Evolutionary conservation across 30 jellyfish, hydroid and myxozoan genomes (phyloP).

Genomic region (Morbakka virulenta): DNA sequence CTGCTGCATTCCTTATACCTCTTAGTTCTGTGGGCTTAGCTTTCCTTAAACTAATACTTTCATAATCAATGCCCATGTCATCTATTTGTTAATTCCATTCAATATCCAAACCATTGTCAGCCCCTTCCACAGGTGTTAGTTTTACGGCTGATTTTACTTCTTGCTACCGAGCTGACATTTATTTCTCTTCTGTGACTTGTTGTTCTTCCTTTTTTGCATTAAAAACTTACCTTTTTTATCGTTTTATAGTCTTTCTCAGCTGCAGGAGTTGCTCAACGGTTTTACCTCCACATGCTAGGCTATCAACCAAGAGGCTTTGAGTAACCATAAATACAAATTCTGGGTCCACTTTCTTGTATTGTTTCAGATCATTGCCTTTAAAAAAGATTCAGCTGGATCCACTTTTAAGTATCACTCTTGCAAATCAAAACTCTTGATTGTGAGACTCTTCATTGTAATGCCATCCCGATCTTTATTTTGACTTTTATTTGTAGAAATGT

Average conservation of each 20-base stretch:
- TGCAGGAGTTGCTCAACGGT: background rate
- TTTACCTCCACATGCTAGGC: background rate
- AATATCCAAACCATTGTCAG: background rate
- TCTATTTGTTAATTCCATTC: constrained; percentile 6
- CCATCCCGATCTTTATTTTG: constrained; percentile 22
- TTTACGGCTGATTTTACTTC: too few relatives aligned
- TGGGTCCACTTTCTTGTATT: background rate
- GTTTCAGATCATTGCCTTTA: constrained; percentile 2
- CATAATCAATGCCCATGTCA: background rate
- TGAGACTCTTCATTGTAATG: background rate
- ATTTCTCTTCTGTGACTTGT: background rate
- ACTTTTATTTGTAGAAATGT: background rate
- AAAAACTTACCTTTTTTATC: background rate
- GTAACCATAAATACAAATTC: background rate
- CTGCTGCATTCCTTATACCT: background rate
- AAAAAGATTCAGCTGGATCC: constrained; percentile 18
- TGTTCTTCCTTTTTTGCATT: constrained; percentile 12
- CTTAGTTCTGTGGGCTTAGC: background rate
- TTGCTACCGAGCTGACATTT: background rate
- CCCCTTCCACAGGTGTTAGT: too few relatives aligned
- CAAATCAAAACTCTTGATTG: background rate
- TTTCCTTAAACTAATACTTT: background rate
- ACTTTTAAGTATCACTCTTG: background rate
- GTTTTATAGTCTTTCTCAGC: background rate
- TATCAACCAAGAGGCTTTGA: constrained; percentile 9